Conservation (phyloP, 2,113 vertebrate genomes). For the Probosciger aterrimus region DNA sequence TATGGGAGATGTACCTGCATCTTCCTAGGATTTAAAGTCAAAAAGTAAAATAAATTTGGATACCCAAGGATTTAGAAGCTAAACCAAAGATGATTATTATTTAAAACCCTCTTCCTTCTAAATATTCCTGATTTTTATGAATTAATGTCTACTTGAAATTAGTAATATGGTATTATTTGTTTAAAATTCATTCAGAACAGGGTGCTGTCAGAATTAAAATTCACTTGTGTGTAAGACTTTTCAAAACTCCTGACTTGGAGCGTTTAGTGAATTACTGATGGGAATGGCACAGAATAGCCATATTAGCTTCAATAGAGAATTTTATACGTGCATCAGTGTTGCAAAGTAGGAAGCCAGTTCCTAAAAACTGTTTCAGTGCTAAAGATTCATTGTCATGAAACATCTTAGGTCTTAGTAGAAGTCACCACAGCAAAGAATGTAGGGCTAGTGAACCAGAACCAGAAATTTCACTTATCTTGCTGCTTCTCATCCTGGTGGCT, state of each 20-base stretch:
- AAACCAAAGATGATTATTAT: not conserved
- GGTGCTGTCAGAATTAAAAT: not conserved
- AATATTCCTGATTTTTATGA: not conserved
- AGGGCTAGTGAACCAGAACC: not conserved
- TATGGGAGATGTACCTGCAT: not conserved
- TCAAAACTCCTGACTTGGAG: not conserved
- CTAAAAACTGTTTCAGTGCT: not conserved
- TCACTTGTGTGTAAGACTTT: not conserved
- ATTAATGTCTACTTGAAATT: not conserved
- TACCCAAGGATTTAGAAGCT: not conserved
- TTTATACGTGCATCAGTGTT: not conserved
- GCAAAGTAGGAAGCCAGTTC: not conserved
- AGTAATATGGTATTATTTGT: not conserved
- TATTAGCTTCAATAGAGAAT: not conserved
- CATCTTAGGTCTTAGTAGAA: not conserved
- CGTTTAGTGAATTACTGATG: not conserved
- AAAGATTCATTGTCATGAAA: not conserved
- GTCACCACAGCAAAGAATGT: not conserved
- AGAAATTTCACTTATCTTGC: accelerated
- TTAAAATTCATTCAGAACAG: not conserved
- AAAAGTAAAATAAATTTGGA: not conserved
- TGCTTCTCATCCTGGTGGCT: not conserved
- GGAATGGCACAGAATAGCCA: not conserved
- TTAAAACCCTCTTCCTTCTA: not conserved
- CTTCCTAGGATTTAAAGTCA: not conserved